Evolutionary conservation across 2,113 vertebrate genomes (phyloP), one percentile per base, ranked within the genome.

Genomic region (Halcyon senegalensis): DNA sequence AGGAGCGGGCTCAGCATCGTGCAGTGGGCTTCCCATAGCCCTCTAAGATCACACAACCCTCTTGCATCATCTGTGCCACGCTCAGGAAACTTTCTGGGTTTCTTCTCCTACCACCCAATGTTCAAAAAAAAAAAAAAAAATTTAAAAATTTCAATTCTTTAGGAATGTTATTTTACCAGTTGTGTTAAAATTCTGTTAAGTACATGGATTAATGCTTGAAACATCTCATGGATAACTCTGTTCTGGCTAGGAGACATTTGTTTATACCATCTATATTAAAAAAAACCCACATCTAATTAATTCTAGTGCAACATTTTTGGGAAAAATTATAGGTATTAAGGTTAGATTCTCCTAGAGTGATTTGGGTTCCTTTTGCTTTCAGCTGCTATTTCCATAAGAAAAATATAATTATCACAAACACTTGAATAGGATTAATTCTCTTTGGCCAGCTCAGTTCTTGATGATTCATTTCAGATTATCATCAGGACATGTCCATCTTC

Each of bases 1-100:
- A 6, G 21, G 37, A 76, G 24, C 20, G 19, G 50, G 2, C 43
- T 70, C 55, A 10, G 16, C 56, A 5, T 41, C 3, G 0, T 2
- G 0, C 0, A n/a, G 37, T 0, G 2, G 73, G 77, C 46, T 73
- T 35, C 72, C 62, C 2, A 0, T 30, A 56, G 19, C 41, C 69
- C 53, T 72, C 46, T 50, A 59, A 50, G 69, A 35, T 39, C 53
- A 16, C 20, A 5, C 28, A 17, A 1, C 27, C 27, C 59, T 39
- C 2, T 37, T 43, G 39, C 64, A 76, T 70, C 69, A 50, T 15
- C 50, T 69, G 25, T 5, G 3, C 23, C 30, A 13, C 4, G 1
- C 16, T 58, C 20, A 7, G 44, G 31, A 79, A 51, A 23, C 9
- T 50, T 24, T 19, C 13, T 33, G 19, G 2, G 25, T 66, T 59